These are phyloP conservation scores for Carposina sasakii DNA, from an alignment of 1,140 invertebrate genomes.

Conservation along the genomic window DNA sequence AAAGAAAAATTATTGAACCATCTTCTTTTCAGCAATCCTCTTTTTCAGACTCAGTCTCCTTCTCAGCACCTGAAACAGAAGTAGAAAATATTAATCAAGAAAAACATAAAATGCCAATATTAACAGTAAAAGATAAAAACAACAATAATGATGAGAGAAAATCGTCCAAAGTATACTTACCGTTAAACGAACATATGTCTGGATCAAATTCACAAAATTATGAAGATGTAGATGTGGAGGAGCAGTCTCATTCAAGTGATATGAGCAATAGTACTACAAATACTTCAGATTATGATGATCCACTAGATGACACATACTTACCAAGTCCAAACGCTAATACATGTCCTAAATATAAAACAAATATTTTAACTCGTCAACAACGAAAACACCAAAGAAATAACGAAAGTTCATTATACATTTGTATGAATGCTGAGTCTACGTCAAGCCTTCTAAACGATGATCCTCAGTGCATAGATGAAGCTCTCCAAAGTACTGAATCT, in stretches of 20 bases:
- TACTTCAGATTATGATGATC: not conserved
- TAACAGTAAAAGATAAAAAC: too few species aligned
- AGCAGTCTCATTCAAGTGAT: not conserved
- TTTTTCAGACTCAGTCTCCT: not conserved
- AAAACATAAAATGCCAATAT: not conserved
- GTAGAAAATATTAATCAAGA: not conserved
- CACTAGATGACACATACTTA: not conserved
- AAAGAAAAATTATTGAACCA: not conserved
- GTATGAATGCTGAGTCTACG: not conserved
- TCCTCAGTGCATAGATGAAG: constrained; percentile 15
- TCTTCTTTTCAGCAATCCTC: not conserved
- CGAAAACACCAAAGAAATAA: not conserved
- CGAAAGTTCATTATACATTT: not conserved
- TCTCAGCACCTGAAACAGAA: not conserved
- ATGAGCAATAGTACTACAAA: not conserved
- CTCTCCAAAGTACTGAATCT: constrained; percentile 8
- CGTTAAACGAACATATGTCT: not conserved
- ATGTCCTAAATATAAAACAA: not conserved
- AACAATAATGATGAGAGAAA: too few species aligned
- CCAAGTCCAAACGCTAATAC: not conserved
- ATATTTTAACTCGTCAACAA: too few species aligned
- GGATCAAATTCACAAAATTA: too few species aligned
- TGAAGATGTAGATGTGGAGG: not conserved
- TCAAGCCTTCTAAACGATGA: not conserved
- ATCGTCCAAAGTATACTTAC: too few species aligned